phyloP scores from a whole-genome alignment of 2,113 vertebrate species.

The Electrona antarctica region DNA sequence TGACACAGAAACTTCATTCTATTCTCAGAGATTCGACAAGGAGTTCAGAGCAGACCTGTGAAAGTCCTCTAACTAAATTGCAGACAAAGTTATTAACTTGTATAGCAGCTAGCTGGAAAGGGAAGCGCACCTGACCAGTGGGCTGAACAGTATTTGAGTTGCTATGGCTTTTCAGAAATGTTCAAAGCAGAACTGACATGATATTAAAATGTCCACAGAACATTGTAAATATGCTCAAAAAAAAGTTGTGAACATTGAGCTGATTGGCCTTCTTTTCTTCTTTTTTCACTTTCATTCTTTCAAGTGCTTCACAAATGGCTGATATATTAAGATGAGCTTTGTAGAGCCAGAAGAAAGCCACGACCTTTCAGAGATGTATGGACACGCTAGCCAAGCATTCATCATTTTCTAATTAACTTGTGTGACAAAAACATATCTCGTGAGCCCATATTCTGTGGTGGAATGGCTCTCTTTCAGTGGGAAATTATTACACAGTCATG shows the following conservation, averaged over 20 bases:
- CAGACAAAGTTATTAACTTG: no score
- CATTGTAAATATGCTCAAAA: neutral
- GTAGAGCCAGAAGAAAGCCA: conserved; percentile 26
- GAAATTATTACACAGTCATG: conserved; percentile 68
- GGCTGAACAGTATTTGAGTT: no score
- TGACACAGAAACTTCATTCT: neutral
- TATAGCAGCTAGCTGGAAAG: no score
- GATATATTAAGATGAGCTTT: conserved; percentile 53
- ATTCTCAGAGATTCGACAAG: neutral
- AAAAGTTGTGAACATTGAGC: conserved; percentile 46
- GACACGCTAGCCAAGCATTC: conserved; percentile 52
- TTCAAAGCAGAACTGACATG: no score
- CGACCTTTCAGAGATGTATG: conserved; percentile 65
- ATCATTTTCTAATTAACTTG: conserved; percentile 77
- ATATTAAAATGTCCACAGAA: no score
- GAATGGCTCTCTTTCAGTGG: conserved; percentile 58
- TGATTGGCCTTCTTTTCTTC: conserved; percentile 18
- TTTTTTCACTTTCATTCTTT: conserved; percentile 32
- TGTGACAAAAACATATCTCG: conserved; percentile 66
- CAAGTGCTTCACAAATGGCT: conserved; percentile 16
- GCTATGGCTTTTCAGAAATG: no score
- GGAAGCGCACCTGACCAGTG: no score
- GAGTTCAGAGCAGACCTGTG: neutral
- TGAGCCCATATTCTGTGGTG: conserved; percentile 51
- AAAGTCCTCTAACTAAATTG: no score